phyloP scores from a whole-genome alignment of 2,888 invertebrate genomes.

The Melanotus villosus region DNA sequence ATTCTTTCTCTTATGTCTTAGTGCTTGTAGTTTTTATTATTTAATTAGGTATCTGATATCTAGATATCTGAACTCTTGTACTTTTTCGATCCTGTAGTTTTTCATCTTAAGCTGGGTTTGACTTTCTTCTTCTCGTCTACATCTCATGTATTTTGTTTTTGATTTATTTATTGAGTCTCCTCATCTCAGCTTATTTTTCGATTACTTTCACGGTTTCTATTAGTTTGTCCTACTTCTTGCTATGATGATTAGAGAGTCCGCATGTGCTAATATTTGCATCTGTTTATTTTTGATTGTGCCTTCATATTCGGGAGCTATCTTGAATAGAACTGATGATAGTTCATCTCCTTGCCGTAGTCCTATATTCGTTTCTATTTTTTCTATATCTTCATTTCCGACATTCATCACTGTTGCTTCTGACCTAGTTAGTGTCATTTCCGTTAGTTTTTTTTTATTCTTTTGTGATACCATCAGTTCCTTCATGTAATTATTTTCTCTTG shows the following conservation, averaged over 20 bases:
- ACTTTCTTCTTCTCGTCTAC: neutral
- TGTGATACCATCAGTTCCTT: neutral
- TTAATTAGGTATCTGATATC: neutral
- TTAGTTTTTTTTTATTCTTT: neutral
- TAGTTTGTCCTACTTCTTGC: neutral
- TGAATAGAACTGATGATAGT: conserved; percentile 6
- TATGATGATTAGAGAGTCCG: neutral
- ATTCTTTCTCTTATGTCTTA: conserved; percentile 2
- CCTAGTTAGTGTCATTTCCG: conserved; percentile 1
- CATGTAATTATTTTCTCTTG: conserved; percentile 14
- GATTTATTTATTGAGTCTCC: conserved; percentile 1
- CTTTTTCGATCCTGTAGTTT: neutral
- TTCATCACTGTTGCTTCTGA: conserved; percentile 13
- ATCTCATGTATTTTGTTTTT: neutral
- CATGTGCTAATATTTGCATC: conserved; percentile 5
- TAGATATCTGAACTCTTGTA: neutral
- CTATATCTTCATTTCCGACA: neutral
- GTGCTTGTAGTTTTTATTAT: conserved; percentile 9
- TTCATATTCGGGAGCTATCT: neutral
- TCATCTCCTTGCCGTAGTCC: neutral
- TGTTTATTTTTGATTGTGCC: conserved; percentile 20
- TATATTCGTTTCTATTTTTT: neutral
- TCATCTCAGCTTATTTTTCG: neutral
- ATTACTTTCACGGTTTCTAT: neutral
- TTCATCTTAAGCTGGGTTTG: neutral